Evolutionary conservation across 2,113 vertebrate species (phyloP), one percentile per base, ranked within the genome.

Genomic region (Marmota monax): DNA sequence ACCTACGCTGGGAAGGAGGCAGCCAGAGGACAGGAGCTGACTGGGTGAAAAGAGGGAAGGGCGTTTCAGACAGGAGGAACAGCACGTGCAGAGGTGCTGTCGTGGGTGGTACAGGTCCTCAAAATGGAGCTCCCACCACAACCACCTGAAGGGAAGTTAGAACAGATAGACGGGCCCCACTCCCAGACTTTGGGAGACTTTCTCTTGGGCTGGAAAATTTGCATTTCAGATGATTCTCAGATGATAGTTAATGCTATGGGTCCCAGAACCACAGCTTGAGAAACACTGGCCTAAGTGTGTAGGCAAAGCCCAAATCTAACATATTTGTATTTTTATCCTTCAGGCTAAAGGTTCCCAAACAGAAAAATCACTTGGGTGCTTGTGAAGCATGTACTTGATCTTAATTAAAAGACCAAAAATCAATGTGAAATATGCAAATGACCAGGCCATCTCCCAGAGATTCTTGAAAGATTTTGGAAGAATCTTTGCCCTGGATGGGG

Each of bases 201-300:
- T 51, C 29, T 22, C 34, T 14, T 29, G 74, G 29, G 25, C 67
- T 79, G 42, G 18, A 63, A 63, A 80, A 67, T 39, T 34, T 84
- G 77, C 3, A 23, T 61, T 72, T 84, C 20, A 20, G 87, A 58
- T 48, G n/a, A 34, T 73, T 84, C 53, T 61, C 53, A 39, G 76
- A 34, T 20, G 37, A 77, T 45, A 17, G 17, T 0, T 29, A 70
- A n/a, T 7, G 34, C 4, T 45, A 3, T 17, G 45, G 42, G 23
- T 53, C 42, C 42, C 17, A 53, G 39, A 79, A 72, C 45, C 13
- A 29, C 29, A 37, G 69, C 51, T 5, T 9, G 83, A 65, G 78
- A 58, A 84, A 9, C 34, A 18, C 37, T 12, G 88, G 17, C 9
- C 27, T 65, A 11, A 72, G n/a, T 0, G 16, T 65, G 42, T 39